Evolutionary conservation across 2,113 vertebrate genomes (phyloP), one percentile per base, ranked within the genome.

Genomic region (Podilymbus podiceps): DNA sequence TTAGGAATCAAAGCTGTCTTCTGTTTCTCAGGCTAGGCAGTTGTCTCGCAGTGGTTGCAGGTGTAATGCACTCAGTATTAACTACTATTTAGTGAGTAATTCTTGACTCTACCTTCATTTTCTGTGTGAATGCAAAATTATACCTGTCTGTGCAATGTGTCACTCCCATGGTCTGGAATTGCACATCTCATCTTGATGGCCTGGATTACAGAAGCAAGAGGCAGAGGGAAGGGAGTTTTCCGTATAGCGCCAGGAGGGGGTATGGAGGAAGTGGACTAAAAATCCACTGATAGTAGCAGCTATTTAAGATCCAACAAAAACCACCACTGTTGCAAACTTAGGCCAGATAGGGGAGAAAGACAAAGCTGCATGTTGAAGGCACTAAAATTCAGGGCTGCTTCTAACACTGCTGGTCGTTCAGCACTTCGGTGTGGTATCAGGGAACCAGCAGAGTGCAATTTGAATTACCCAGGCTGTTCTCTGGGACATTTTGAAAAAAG

Each of bases 161-260:
- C 38, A 50, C 42, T 91, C 16, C 9, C 44, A 8, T 42, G 23
- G 42, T 79, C 63, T 82, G 53, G 47, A 83, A 40, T 46, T 78
- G 60, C 52, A 85, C 35, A 3, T 58, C 72, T 87, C 12, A n/a
- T 93, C 85, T 71, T 4, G 4, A 52, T 69, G 33, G n/a, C 31
- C 42, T 90, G 75, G 55, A 20, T 67, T 77, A 56, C 55, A 86
- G 75, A 83, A 83, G 47, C 18, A 59, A 89, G 64, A 94, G 28
- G 23, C 38, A 75, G 38, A 46, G 27, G 76, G 63, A 63, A 62
- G 44, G 59, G 64, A 78, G 33, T 89, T 86, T 77, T 67, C 16
- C 3, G 0, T 59, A 1, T 60, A 30, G 24, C 3, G 3, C 40
- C 2, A 0, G 16, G 31, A 88, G 47, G 38, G 76, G 42, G 62